These are phyloP conservation scores for Hecatera dysodea DNA, from an alignment of 2,888 invertebrate species.

Conservation along the genomic window DNA sequence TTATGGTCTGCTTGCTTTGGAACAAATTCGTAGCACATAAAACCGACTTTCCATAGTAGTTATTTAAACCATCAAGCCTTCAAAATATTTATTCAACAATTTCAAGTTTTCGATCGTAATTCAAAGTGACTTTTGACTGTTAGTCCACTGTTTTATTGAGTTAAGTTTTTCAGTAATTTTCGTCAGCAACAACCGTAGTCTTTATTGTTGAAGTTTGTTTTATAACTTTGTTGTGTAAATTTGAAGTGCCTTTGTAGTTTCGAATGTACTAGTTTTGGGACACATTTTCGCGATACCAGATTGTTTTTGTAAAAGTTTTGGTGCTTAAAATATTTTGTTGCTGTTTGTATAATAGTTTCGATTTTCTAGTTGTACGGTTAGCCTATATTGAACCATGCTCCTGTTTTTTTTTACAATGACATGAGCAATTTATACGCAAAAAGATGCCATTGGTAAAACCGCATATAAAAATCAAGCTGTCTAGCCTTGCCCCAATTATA, in stretches of 20 bases:
- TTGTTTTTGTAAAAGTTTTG: not conserved
- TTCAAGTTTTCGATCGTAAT: conserved; percentile 76
- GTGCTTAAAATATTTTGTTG: no score
- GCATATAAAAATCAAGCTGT: no score
- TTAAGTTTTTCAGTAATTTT: conserved; percentile 72
- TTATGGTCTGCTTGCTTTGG: not conserved
- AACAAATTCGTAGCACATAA: not conserved
- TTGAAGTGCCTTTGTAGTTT: conserved; percentile 44
- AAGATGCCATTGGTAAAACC: no score
- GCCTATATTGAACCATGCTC: not conserved
- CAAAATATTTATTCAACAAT: conserved; percentile 23
- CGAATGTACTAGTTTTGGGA: conserved; percentile 27
- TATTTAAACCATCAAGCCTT: conserved; percentile 2
- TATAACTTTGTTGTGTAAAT: conserved; percentile 51
- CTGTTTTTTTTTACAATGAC: no score
- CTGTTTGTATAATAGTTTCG: not conserved
- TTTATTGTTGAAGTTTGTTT: conserved; percentile 57
- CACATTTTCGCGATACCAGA: conserved; percentile 14
- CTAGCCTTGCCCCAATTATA: not conserved
- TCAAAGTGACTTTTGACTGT: conserved; percentile 75
- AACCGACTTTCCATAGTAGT: not conserved
- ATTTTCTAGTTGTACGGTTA: not conserved
- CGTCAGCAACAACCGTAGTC: conserved; percentile 45
- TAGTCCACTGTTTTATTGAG: conserved; percentile 66
- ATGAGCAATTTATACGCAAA: no score